phyloP scores from a whole-genome alignment of 2,888 invertebrate genomes.

The Philonicus albiceps region DNA sequence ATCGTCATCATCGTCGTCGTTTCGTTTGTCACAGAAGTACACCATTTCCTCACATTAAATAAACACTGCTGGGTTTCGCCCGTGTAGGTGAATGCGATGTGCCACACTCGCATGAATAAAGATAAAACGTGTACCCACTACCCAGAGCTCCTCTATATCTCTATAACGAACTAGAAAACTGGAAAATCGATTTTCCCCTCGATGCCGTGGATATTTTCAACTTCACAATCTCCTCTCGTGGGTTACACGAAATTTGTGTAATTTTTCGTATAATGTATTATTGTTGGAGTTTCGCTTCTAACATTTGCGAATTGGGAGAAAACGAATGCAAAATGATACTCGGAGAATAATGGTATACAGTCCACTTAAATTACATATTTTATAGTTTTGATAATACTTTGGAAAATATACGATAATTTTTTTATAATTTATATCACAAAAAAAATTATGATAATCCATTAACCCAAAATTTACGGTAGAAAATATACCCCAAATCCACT shows the following conservation, averaged over 20 bases:
- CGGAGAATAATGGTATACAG: neutral
- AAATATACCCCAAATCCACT: constrained; percentile 24
- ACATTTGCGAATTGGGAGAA: neutral
- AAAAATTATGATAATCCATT: neutral
- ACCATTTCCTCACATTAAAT: constrained; percentile 40
- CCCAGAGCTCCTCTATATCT: neutral
- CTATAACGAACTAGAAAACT: constrained; percentile 41
- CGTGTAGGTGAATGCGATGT: constrained; percentile 20
- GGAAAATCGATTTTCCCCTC: constrained; percentile 48
- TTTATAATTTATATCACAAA: neutral
- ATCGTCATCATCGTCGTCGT: neutral
- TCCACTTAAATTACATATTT: neutral
- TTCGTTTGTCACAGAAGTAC: constrained; percentile 35
- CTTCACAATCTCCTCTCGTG: neutral
- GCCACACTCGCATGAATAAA: constrained; percentile 27
- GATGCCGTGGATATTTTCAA: constrained; percentile 11
- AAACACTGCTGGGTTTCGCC: constrained; percentile 10
- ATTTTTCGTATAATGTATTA: neutral
- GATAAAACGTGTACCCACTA: constrained; percentile 33
- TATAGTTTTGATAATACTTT: neutral
- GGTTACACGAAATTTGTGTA: neutral
- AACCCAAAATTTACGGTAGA: neutral
- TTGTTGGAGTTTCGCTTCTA: neutral
- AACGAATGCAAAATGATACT: neutral
- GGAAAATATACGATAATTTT: neutral